These are phyloP conservation scores for Dicerorhinus sumatrensis DNA, from an alignment of 2,113 vertebrate genomes.

Conservation along the genomic window DNA sequence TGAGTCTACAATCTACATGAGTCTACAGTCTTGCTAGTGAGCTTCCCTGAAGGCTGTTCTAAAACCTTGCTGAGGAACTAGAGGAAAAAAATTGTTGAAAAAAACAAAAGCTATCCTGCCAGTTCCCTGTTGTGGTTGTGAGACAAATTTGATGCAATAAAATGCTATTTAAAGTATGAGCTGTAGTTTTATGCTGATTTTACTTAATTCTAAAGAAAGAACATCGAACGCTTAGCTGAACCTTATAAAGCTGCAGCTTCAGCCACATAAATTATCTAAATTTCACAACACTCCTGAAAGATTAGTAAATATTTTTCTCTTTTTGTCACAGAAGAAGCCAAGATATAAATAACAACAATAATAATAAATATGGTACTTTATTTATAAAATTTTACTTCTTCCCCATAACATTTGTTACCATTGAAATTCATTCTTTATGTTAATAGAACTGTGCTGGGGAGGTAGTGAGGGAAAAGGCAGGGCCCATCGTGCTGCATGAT, in stretches of 20 bases:
- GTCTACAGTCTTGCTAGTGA: slow-evolving; percentile 40
- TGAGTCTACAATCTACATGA: background rate
- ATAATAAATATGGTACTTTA: background rate
- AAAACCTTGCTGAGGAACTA: slow-evolving; percentile 45
- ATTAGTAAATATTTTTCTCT: slow-evolving; percentile 41
- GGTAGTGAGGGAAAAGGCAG: background rate
- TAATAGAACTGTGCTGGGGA: background rate
- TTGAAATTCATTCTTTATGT: background rate
- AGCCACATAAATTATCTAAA: background rate
- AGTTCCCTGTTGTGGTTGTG: slow-evolving; percentile 63
- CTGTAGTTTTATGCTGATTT: slow-evolving; percentile 22
- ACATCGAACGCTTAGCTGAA: background rate
- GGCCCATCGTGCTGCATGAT: background rate
- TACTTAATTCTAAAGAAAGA: slow-evolving; percentile 32
- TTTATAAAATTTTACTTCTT: background rate
- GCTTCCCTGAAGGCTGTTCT: slow-evolving; percentile 65
- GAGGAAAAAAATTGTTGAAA: background rate
- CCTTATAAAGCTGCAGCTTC: background rate
- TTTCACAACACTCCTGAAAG: background rate
- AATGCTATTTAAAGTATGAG: slow-evolving; percentile 33
- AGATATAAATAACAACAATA: background rate
- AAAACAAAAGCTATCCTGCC: background rate
- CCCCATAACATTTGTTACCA: background rate
- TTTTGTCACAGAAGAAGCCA: background rate
- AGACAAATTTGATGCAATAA: slow-evolving; percentile 27